Evolutionary conservation across 1,140 invertebrate species (phyloP), one percentile per base, ranked within the genome.

Genomic region (Conus ventricosus): DNA sequence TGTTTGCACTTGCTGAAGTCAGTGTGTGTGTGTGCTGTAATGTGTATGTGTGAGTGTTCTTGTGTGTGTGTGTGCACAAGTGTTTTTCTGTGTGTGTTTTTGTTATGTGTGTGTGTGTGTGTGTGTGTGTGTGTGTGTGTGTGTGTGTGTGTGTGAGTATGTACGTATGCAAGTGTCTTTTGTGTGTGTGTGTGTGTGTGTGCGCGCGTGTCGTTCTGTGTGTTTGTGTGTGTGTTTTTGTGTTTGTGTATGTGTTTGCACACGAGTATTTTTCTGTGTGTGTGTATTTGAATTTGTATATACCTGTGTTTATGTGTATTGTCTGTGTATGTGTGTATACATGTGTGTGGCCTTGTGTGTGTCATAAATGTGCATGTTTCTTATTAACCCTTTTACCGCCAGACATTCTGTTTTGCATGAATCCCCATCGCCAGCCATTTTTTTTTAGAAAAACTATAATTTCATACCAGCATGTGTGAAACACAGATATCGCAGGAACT

Each of bases 1-100:
- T 96, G 96, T 85, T 89, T 98, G 0, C 97, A 97, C 90, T 96
- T 96, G 90, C 92, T 97, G 88, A 93, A 92, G 94, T 95, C 91
- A 93, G 94, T 91, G 80, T 57, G 76, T n/a, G 0, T 75, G 1
- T 54, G 63, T 25, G 53, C 13, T 7, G 5, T 6, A 3, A 10
- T 63, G 60, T 63, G 55, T 63, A 23, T 39, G 67, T 57, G 55
- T 83, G 17, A 8, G 67, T 71, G 67, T 71, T 11, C 4, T 11
- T 71, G 67, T 20, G 17, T 71, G 67, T 71, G 67, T 71, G 67
- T 71, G 67, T 71, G 67, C 39, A 39, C 39, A 39, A 39, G 39
- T 39, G 39, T 39, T 39, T 39, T 39, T 39, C 3, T 39, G n/a
- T 71, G 4, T 71, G 67, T 71, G 67, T 71, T 20, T 71, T 7